Conservation (phyloP, 1,140 invertebrate genomes). For the Littorina saxatilis region DNA sequence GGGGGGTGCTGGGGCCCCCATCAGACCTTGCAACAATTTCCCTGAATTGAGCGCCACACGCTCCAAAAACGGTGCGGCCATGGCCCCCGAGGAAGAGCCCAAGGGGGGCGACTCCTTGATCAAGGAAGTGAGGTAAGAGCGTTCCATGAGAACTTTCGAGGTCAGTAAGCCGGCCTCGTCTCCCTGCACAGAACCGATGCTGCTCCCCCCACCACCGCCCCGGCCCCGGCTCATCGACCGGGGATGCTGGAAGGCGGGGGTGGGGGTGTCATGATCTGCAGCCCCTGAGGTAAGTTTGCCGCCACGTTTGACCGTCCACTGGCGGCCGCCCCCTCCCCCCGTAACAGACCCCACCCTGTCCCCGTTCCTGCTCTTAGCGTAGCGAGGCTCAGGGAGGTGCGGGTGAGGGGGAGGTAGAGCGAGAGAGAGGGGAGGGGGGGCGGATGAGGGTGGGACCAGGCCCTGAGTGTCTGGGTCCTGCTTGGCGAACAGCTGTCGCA, state of each 20-base stretch:
- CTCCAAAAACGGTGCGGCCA: constrained; percentile 24
- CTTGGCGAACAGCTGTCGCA: constrained; percentile 27
- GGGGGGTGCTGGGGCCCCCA: constrained; percentile 3
- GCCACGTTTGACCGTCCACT: background rate
- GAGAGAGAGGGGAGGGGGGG: background rate
- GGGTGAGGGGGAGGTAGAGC: background rate
- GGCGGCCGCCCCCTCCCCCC: background rate
- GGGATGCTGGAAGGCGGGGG: background rate
- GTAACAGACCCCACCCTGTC: background rate
- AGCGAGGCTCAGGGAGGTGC: background rate
- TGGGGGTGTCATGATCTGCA: background rate
- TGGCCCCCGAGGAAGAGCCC: constrained; percentile 6
- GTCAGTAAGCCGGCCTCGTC: background rate
- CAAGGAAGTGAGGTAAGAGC: constrained; percentile 36
- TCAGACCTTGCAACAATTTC: constrained; percentile 34
- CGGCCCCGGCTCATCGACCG: background rate
- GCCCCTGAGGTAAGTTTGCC: constrained; percentile 11
- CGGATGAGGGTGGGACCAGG: background rate
- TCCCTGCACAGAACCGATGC: background rate
- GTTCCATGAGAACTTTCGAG: constrained; percentile 19
- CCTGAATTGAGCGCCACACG: constrained; percentile 33
- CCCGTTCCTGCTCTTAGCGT: background rate
- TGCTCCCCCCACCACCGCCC: background rate
- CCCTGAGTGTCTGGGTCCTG: background rate
- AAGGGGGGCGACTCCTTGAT: constrained; percentile 25